Conservation (phyloP, 2,888 invertebrate genomes). For the Philereme transversata region DNA sequence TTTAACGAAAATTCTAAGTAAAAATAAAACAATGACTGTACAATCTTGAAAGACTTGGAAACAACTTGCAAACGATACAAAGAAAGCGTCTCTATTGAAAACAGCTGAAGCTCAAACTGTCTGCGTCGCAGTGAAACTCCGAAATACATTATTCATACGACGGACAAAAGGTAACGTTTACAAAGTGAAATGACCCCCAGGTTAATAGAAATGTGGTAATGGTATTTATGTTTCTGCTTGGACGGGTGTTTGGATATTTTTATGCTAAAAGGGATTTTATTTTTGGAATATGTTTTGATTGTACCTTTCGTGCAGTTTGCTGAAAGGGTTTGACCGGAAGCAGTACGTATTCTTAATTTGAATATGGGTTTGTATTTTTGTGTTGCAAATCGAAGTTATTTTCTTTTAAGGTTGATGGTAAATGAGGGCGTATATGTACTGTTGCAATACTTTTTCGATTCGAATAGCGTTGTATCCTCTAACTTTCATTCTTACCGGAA, state of each 20-base stretch:
- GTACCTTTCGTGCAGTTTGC: constrained; percentile 23
- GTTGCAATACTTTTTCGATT: too few relatives aligned
- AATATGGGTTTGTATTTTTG: not conserved
- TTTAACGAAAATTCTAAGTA: not conserved
- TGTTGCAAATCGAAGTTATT: too few relatives aligned
- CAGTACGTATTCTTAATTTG: not conserved
- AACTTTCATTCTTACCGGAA: too few relatives aligned
- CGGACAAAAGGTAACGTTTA: constrained; percentile 54
- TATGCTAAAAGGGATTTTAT: constrained; percentile 30
- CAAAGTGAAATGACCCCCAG: constrained; percentile 68
- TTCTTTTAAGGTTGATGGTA: too few relatives aligned
- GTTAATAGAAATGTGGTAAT: constrained; percentile 65
- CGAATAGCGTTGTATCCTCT: too few relatives aligned
- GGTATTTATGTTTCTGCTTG: constrained; percentile 46
- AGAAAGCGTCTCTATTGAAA: constrained; percentile 46
- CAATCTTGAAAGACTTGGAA: constrained; percentile 18
- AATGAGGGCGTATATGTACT: too few relatives aligned
- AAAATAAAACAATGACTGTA: constrained; percentile 20
- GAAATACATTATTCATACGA: constrained; percentile 63
- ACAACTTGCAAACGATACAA: constrained; percentile 31
- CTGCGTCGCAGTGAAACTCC: constrained; percentile 27
- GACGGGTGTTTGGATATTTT: constrained; percentile 30
- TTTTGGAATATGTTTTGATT: constrained; percentile 29
- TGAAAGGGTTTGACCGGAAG: constrained; percentile 24
- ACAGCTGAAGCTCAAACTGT: constrained; percentile 40